Evolutionary conservation across 1,140 invertebrate genomes (phyloP).

Genomic region (Trigoniulus corallinus): DNA sequence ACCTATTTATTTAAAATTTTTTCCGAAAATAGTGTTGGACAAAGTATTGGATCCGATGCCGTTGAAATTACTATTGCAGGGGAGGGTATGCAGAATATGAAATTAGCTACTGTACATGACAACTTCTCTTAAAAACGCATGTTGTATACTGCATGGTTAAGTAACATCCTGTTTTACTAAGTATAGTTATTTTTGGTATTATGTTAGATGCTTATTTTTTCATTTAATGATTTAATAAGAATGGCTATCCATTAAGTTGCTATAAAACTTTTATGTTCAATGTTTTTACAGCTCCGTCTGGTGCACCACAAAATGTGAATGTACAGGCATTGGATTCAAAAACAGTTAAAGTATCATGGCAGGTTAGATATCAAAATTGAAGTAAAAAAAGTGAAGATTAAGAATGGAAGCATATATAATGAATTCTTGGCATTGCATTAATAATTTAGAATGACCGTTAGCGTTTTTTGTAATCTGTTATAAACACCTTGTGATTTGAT

Average conservation of each 20-base stretch:
- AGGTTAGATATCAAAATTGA: neutral
- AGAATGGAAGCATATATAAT: no score
- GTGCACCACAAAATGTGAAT: neutral
- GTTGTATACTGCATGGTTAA: neutral
- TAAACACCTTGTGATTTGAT: no score
- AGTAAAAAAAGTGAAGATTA: no score
- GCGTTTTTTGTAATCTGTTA: no score
- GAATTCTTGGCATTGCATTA: no score
- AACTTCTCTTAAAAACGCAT: neutral
- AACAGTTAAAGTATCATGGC: neutral
- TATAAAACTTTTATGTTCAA: neutral
- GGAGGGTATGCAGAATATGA: neutral
- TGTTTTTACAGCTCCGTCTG: neutral
- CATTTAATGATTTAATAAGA: neutral
- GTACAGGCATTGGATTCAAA: neutral
- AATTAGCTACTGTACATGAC: neutral
- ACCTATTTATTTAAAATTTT: neutral
- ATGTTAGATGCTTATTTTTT: neutral
- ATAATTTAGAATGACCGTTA: no score
- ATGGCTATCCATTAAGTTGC: no score
- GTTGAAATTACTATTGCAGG: neutral
- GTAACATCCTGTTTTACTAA: neutral
- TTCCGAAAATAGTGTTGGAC: neutral
- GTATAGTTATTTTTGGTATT: neutral
- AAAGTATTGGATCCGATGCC: neutral